Evolutionary conservation across 2,113 vertebrate genomes (phyloP), one percentile per base, ranked within the genome.

Genomic region (Heteronetta atricapilla): DNA sequence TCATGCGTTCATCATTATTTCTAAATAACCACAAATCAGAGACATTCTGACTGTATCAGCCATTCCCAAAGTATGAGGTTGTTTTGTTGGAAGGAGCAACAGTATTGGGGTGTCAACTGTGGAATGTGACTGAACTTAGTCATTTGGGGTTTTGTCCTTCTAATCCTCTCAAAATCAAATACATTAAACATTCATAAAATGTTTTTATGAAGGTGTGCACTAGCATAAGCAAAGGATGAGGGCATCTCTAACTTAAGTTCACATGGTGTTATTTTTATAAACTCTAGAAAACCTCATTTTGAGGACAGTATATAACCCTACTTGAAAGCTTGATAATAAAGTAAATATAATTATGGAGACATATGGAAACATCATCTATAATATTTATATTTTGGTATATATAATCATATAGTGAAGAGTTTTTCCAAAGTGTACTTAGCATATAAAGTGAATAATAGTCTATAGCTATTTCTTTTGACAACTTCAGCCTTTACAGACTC

Each of bases 121-220:
- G 82, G 76, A 97, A 94, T 96, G 90, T 70, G 89, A 80, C 55
- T 74, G 68, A 69, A 77, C 7, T 69, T 76, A 90, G 72, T 94
- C 90, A 95, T 86, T 55, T 16, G 55, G 97, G 86, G 80, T 88
- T 97, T 95, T 78, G 40, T 74, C 3, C 53, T 58, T 93, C 94
- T 96, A 98, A 98, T 96, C 70, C 81, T 19, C 93, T 96, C 86
- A 96, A 97, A 97, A 97, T 97, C 55, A 97, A 97, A 96, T 94
- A 96, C 95, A 97, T 97, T 96, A 97, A 98, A 96, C 75, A 90
- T 72, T 95, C 76, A 88, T 96, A 96, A 96, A 96, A 95, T 62
- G 44, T 80, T 96, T 97, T 96, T 90, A 83, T 83, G 82, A 77
- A 97, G 93, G 83, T 96, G 92, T 95, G 90, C 79, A 92, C 75